Conservation (phyloP, 2,113 vertebrate species). For the Lagopus muta region DNA sequence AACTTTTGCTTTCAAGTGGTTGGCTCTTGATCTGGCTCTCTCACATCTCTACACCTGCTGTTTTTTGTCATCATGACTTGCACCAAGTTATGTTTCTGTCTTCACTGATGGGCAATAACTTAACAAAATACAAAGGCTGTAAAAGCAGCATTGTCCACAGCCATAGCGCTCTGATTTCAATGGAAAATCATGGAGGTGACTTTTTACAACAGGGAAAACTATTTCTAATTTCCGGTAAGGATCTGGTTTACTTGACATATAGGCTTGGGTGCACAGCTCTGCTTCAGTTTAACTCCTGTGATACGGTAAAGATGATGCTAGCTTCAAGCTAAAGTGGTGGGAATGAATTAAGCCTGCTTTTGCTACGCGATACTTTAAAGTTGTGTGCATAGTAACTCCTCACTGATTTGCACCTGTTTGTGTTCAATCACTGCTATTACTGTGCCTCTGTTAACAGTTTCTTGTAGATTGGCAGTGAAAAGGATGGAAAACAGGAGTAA, state of each 20-base stretch:
- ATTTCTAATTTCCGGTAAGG: background rate
- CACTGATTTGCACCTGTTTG: background rate
- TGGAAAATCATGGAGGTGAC: background rate
- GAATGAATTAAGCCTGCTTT: background rate
- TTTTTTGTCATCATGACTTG: conserved; percentile 18
- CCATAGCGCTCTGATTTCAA: background rate
- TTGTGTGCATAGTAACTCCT: background rate
- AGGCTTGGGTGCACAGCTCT: background rate
- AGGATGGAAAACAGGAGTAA: background rate
- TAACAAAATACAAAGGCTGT: background rate
- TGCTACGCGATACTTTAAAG: background rate
- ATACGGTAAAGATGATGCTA: background rate
- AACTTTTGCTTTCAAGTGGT: background rate
- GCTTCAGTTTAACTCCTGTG: background rate
- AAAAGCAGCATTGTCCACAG: background rate
- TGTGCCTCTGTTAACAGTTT: fast-evolving
- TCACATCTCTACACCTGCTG: background rate
- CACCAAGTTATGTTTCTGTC: background rate
- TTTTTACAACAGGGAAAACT: background rate
- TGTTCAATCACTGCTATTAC: background rate
- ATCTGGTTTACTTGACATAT: background rate
- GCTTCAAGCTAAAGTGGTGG: background rate
- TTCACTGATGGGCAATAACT: background rate
- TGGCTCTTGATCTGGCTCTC: background rate
- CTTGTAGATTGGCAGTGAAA: background rate